Base-by-base conservation (phyloP, 2,113 vertebrate genomes). In the Paratilapia polleni region DNA sequence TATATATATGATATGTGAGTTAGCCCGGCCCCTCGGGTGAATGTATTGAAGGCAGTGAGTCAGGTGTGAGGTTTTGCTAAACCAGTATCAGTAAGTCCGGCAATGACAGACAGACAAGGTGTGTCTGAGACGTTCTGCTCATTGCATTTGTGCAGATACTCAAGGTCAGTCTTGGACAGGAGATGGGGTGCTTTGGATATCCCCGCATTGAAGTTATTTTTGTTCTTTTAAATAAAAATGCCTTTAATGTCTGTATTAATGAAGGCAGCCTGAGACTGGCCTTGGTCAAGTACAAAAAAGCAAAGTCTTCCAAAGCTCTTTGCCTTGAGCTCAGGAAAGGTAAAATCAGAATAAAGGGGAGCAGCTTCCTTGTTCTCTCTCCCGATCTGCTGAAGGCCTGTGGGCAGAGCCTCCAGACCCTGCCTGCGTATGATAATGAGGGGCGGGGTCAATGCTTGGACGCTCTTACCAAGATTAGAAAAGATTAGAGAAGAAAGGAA, bases 1-100 rank as follows among this genome's bases (percentile, higher is more conserved):
- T 96, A 96, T 96, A 96, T 96, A 96, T 96, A 96, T 96, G 95
- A 95, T 96, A 96, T 96, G 95, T 96, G 96, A 96, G 95, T 96
- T 96, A 96, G 94, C 95, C 96, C 93, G 94, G 95, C 95, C 94
- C 95, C 94, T 95, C 91, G 12, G 77, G 91, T 90, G 90, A 90
- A 89, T 83, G 91, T 85, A 87, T 63, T 43, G 79, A 87, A 85
- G 84, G 88, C 90, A 87, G 86, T 7, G 86, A 87, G 87, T 61
- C 80, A 41, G 86, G 64, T 59, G 78, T 77, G 74, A 88, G 58
- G 56, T 75, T 91, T 81, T 78, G 78, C 87, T 81, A 20, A 56
- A 88, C 74, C 87, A 77, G 74, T 56, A 34, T 36, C 36, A 77
- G 49, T 9, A 63, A 81, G 80, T 85, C 60, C 74, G 63, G 87